Percentiles rank a stretch among this genome's conserved stretches.
These are phyloP conservation scores for Pinna nobilis DNA, from an alignment of 1,140 invertebrate genomes.

Conservation along the genomic window DNA sequence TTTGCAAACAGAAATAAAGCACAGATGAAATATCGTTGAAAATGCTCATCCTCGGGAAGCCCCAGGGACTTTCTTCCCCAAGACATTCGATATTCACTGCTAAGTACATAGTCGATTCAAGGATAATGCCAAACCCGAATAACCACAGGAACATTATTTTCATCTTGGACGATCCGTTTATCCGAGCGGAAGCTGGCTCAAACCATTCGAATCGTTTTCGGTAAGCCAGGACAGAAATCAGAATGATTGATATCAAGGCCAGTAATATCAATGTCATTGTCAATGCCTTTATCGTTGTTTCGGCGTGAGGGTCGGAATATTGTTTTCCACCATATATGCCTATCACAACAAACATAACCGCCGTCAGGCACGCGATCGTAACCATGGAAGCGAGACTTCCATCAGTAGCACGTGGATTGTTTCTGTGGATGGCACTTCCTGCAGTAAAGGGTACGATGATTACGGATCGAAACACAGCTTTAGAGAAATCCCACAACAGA, in stretches of 20 bases:
- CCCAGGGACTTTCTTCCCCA: neutral
- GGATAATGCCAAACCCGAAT: slow-evolving; percentile 16
- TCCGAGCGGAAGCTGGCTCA: neutral
- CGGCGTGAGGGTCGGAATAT: neutral
- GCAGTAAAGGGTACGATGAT: slow-evolving; percentile 10
- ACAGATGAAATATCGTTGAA: neutral
- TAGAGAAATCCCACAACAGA: neutral
- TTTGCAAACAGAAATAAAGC: slow-evolving; percentile 13
- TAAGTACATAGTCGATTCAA: neutral
- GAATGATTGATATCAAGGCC: slow-evolving; percentile 3
- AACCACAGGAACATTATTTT: slow-evolving; percentile 16
- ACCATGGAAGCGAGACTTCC: slow-evolving; percentile 20
- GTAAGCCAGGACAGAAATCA: slow-evolving; percentile 11
- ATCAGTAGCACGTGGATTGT: neutral
- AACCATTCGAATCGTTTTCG: slow-evolving; percentile 14
- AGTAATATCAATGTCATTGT: neutral
- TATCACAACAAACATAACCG: slow-evolving; percentile 14
- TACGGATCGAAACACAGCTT: neutral
- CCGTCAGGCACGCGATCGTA: slow-evolving; percentile 17
- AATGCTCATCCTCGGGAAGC: neutral
- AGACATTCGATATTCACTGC: slow-evolving; percentile 10
- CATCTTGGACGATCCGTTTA: neutral
- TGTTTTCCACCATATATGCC: slow-evolving; percentile 9
- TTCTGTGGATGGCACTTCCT: slow-evolving; percentile 5
- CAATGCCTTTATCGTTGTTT: neutral